phyloP scores from a whole-genome alignment of 2,888 invertebrate species.

The Malthinus seriepunctatus region DNA sequence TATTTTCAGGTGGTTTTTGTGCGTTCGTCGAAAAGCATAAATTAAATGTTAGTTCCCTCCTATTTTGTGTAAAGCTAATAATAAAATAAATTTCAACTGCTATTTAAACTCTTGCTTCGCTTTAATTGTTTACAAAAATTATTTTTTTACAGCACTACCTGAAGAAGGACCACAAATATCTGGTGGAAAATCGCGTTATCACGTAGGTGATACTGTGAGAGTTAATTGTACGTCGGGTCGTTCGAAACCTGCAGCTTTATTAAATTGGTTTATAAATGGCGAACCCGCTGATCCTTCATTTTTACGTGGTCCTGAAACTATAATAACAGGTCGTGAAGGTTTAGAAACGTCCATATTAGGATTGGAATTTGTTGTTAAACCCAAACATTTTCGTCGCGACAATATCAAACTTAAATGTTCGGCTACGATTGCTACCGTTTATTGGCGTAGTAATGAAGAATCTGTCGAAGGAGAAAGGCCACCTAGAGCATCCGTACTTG shows the following conservation, averaged over 20 bases:
- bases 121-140: not conserved
- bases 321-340: slow-evolving; percentile 64
- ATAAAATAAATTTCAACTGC: not conserved
- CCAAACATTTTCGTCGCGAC: slow-evolving; percentile 80
- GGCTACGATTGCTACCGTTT: slow-evolving; percentile 84
- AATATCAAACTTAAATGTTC: slow-evolving; percentile 89
- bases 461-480: slow-evolving; percentile 80
- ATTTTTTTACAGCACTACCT: slow-evolving; percentile 66
- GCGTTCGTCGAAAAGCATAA: no score
- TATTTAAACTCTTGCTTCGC: no score
- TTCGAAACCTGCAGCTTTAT: slow-evolving; percentile 80
- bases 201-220: slow-evolving; percentile 78
- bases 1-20: no score
- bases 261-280: slow-evolving; percentile 87
- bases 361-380: slow-evolving; percentile 79
- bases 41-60: not conserved
- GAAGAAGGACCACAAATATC: slow-evolving; percentile 81
- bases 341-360: slow-evolving; percentile 77
- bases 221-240: slow-evolving; percentile 84
- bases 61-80: not conserved
- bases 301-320: slow-evolving; percentile 58
- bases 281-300: slow-evolving; percentile 63
- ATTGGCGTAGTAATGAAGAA: slow-evolving; percentile 87
- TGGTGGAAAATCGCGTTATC: slow-evolving; percentile 79
- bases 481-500: slow-evolving; percentile 73